These are phyloP conservation scores for Anneissia japonica DNA, from an alignment of 35 echinoderm and acorn worm species.

Conservation along the genomic window DNA sequence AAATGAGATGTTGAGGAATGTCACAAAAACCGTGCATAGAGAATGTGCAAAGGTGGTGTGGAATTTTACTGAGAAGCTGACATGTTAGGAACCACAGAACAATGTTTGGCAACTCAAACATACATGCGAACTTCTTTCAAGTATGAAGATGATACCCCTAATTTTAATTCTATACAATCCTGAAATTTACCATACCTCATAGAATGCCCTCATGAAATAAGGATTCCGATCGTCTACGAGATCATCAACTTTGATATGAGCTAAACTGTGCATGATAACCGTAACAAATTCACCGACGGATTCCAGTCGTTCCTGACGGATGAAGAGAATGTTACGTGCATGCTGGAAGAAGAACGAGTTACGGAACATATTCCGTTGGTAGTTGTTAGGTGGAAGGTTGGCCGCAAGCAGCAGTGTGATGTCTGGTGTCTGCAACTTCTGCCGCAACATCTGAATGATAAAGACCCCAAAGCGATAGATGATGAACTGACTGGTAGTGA, in stretches of 20 bases:
- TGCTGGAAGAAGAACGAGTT: slow-evolving; percentile 98
- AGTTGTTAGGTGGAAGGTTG: slow-evolving; percentile 74
- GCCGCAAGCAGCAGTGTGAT: slow-evolving; percentile 82
- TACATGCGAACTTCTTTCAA: neutral
- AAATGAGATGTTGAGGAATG: neutral
- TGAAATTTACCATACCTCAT: slow-evolving; percentile 47
- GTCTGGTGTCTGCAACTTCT: slow-evolving; percentile 59
- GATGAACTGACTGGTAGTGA: slow-evolving; percentile 92
- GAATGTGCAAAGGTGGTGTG: neutral
- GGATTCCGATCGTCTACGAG: slow-evolving; percentile 73
- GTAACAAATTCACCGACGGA: slow-evolving; percentile 94
- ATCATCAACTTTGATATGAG: slow-evolving; percentile 89
- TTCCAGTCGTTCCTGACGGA: slow-evolving; percentile 78
- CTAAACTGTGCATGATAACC: slow-evolving; percentile 85
- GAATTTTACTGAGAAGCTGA: neutral
- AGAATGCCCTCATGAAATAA: slow-evolving; percentile 80
- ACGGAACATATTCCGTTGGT: slow-evolving; percentile 90
- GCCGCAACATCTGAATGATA: slow-evolving; percentile 61
- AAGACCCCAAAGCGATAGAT: slow-evolving; percentile 97
- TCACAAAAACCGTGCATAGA: neutral
- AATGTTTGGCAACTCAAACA: neutral
- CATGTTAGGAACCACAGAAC: neutral
- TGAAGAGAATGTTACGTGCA: slow-evolving; percentile 81
- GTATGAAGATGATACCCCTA: neutral
- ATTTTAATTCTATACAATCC: neutral